These are phyloP conservation scores for Heliconius ismenius DNA, from an alignment of 2,888 invertebrate species.

Conservation along the genomic window DNA sequence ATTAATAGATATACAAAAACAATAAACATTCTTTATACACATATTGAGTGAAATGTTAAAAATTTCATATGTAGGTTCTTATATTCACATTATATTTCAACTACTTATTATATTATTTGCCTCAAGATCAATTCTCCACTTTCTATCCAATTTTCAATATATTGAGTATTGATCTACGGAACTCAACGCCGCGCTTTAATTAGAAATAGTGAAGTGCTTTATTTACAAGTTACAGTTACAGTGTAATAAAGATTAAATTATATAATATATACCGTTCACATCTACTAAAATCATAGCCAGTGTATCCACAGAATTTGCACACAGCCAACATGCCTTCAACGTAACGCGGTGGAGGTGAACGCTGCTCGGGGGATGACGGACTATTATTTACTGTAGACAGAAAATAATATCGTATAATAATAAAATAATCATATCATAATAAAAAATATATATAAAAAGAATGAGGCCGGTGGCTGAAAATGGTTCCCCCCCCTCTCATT, in stretches of 20 bases:
- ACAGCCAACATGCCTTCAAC: constrained; percentile 89
- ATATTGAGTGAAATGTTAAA: not conserved
- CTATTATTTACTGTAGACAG: constrained; percentile 57
- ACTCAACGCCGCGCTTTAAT: too few species aligned
- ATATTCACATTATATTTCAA: not conserved
- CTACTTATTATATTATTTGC: too few species aligned
- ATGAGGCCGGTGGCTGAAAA: too few species aligned
- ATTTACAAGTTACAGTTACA: not conserved
- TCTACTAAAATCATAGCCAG: constrained; percentile 88
- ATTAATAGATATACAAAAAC: not conserved
- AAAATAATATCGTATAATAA: not conserved
- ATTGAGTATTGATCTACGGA: too few species aligned
- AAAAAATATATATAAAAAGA: too few species aligned
- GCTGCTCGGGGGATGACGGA: constrained; percentile 76
- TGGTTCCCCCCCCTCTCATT: too few species aligned
- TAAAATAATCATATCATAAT: not conserved
- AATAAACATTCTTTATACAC: not conserved
- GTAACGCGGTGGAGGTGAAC: constrained; percentile 83
- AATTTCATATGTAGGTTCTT: not conserved
- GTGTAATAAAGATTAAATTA: not conserved
- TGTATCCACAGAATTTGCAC: constrained; percentile 90
- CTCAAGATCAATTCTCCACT: too few species aligned
- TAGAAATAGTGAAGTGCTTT: too few species aligned
- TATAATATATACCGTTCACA: constrained; percentile 83
- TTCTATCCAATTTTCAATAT: too few species aligned